Base-by-base conservation (phyloP, 2,797 vertebrate genomes). In the Myoxocephalus aenaeus region DNA sequence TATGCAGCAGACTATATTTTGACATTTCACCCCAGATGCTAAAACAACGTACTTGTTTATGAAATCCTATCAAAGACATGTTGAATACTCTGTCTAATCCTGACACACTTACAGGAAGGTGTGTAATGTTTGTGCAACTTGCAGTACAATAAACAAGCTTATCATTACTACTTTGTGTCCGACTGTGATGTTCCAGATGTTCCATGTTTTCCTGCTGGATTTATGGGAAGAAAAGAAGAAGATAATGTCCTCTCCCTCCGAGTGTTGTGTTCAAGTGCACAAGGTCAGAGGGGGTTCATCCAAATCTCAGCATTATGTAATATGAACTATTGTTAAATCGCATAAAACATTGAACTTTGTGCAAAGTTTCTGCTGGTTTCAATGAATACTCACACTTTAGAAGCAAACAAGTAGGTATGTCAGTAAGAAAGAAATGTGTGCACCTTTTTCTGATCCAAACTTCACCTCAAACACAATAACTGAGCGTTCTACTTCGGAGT, bases 141-240 rank as follows among this genome's bases (percentile, higher is more conserved):
- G 38, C 34, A 34, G 40, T 62, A 7, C 20, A 53, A 40, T 12
- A 40, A 2, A 18, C 29, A 32, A 11, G 3, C 29, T 17, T 22
- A 11, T 42, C 14, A 25, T 4, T 38, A 20, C 22, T 58, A 25
- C 3, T n/a, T 40, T 22, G 22, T 65, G 32, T 20, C 7, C 48
- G 3, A 3, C 8, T 62, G 13, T 61, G 0, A 25, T 58, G 13
- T 44, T 54, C 42, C 48, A 14, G 12, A n/a, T 4, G 20, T 20
- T 65, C 65, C 3, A 3, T 67, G 40, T 46, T 77, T 79, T 70
- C 20, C 25, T 53, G 63, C 44, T 46, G 17, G 8, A 64, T 56
- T 83, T 66, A 75, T n/a, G 2, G 67, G 74, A 73, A 76, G 69
- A 59, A 22, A 7, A 72, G 65, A 57, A 44, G 42, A 70, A 42